Percentiles rank a stretch among this genome's conserved stretches.
Conservation (phyloP, 2,888 invertebrate genomes). For the Geophilus truncorum region DNA sequence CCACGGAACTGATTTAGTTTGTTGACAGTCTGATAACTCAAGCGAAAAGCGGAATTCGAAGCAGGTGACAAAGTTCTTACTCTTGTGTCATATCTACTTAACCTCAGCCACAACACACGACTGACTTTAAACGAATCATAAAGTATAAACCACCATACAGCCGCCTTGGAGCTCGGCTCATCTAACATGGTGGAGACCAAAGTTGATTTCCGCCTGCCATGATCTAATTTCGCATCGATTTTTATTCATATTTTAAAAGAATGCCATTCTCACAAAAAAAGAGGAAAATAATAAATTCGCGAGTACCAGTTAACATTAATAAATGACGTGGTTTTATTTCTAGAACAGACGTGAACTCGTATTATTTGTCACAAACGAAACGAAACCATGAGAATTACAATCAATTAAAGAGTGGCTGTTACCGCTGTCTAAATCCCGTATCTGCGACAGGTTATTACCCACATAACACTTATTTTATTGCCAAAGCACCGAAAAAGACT, state of each 20-base stretch:
- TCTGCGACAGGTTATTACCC: neutral
- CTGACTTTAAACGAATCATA: neutral
- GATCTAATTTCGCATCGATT: neutral
- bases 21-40: neutral
- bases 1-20: neutral
- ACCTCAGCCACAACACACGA: neutral
- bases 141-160: neutral
- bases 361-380: neutral
- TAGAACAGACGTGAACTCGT: no score
- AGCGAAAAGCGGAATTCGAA: neutral
- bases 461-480: neutral
- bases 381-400: neutral
- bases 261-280: neutral
- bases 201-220: neutral
- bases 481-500: neutral
- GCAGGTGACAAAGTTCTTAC: neutral
- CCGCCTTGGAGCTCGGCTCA: neutral
- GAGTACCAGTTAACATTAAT: no score
- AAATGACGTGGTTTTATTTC: neutral
- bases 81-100: neutral
- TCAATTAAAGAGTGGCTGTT: neutral
- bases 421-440: neutral
- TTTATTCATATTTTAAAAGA: neutral
- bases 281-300: no score
- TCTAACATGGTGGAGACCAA: neutral